Conservation (phyloP, 2,888 invertebrate genomes). For the Scaeva pyrastri region DNA sequence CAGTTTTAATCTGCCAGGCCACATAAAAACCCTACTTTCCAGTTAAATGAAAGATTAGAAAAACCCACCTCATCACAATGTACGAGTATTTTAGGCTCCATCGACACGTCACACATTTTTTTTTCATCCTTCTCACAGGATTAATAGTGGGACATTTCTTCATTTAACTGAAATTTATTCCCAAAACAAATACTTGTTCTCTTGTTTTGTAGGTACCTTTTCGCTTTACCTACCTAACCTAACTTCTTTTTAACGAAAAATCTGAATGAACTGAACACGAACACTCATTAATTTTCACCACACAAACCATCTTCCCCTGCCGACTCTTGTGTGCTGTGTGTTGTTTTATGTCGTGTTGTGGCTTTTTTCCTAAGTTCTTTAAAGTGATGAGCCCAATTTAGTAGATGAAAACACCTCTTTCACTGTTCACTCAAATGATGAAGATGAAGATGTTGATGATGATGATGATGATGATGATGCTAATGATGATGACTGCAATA, state of each 20-base stretch:
- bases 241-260: neutral
- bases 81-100: neutral
- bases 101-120: neutral
- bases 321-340: too few species aligned
- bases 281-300: slow-evolving; percentile 52
- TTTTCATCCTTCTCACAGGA: slow-evolving; percentile 2
- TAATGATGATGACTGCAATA: slow-evolving; percentile 59
- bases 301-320: neutral
- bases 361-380: slow-evolving; percentile 55
- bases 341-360: too few species aligned
- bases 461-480: slow-evolving; percentile 13
- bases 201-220: too few species aligned
- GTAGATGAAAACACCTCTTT: slow-evolving; percentile 12
- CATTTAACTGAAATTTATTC: slow-evolving; percentile 1
- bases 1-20: too few species aligned
- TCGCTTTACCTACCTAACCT: neutral
- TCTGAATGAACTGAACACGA: neutral
- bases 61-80: neutral
- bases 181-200: slow-evolving; percentile 1
- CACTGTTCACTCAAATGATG: slow-evolving; percentile 16
- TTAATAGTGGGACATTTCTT: slow-evolving; percentile 10
- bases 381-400: slow-evolving; percentile 54
- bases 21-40: neutral
- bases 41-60: neutral
- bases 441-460: neutral